Percentiles rank a stretch among this genome's conserved stretches.
These are phyloP conservation scores for Pseudochaenichthys georgianus DNA, from an alignment of 2,797 vertebrate species.

Conservation along the genomic window DNA sequence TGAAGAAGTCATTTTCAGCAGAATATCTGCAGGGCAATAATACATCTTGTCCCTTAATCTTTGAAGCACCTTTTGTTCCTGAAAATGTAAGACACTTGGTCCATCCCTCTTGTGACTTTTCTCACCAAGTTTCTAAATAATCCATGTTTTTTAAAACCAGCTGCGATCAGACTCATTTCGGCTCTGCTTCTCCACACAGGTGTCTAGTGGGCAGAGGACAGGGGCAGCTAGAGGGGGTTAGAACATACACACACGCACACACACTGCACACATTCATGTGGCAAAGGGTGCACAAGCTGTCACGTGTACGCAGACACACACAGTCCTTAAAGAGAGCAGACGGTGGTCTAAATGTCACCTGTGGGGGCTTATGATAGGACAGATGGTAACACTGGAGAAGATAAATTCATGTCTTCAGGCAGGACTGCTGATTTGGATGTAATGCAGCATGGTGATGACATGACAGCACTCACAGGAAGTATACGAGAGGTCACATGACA, in stretches of 20 bases:
- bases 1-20: not conserved
- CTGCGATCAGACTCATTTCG: conserved; percentile 49
- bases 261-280: conserved; percentile 7
- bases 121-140: conserved; percentile 38
- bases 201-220: conserved; percentile 52
- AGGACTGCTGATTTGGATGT: conserved; percentile 30
- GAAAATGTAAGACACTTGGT: not conserved
- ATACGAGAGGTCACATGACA: conserved; percentile 9
- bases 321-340: conserved; percentile 31
- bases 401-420: conserved; percentile 36
- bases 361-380: conserved; percentile 29
- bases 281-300: conserved; percentile 14
- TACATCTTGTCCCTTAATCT: conserved; percentile 9
- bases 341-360: conserved; percentile 51
- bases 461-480: conserved; percentile 23
- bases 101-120: conserved; percentile 8
- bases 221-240: conserved; percentile 20
- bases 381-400: conserved; percentile 31
- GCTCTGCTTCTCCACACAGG: conserved; percentile 46
- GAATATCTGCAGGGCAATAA: conserved; percentile 21
- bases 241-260: not conserved
- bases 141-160: conserved; percentile 44
- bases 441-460: conserved; percentile 32
- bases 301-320: conserved; percentile 2
- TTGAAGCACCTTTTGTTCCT: conserved; percentile 16